A percentile compares a stretch with the other conserved stretches of the same genome.
These are phyloP conservation scores for Leptinotarsa undecemlineata DNA, from an alignment of 1,140 invertebrate species.

Conservation along the genomic window DNA sequence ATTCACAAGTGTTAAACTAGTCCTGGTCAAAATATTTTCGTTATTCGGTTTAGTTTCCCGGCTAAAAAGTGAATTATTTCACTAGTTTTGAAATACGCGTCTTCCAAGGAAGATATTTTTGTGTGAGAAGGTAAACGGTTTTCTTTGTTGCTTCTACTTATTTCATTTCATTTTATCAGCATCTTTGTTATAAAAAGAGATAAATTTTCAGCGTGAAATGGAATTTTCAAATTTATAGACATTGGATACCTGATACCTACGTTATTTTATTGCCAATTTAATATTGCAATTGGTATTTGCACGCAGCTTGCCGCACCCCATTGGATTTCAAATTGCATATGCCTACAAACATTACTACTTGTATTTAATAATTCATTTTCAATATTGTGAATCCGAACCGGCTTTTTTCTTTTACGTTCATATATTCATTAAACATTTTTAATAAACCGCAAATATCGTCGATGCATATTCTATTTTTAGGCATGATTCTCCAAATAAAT, in stretches of 20 bases:
- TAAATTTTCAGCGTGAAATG: slow-evolving; percentile 47
- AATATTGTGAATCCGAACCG: too few relatives aligned
- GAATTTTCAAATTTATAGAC: slow-evolving; percentile 28
- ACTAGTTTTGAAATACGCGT: slow-evolving; percentile 33
- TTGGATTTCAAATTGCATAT: neutral
- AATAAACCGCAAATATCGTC: too few relatives aligned
- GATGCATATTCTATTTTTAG: too few relatives aligned
- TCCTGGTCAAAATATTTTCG: neutral
- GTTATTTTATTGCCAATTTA: slow-evolving; percentile 1
- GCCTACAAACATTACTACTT: neutral
- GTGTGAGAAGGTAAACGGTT: slow-evolving; percentile 52
- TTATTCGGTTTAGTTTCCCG: neutral
- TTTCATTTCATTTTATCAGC: slow-evolving; percentile 55
- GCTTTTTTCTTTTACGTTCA: too few relatives aligned
- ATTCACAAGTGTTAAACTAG: slow-evolving; percentile 28
- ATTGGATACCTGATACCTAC: neutral
- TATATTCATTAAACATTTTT: too few relatives aligned
- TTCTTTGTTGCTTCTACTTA: slow-evolving; percentile 55
- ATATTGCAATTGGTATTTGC: neutral
- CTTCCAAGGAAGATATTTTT: slow-evolving; percentile 34
- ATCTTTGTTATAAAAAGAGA: slow-evolving; percentile 56
- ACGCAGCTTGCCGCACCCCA: slow-evolving; percentile 20
- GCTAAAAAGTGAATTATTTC: slow-evolving; percentile 3
- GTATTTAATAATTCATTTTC: too few relatives aligned
- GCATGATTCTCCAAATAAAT: too few relatives aligned